These are phyloP conservation scores for Umimayanthus chanpuru DNA, from an alignment of 92 coral and sea anemone species.

Conservation along the genomic window DNA sequence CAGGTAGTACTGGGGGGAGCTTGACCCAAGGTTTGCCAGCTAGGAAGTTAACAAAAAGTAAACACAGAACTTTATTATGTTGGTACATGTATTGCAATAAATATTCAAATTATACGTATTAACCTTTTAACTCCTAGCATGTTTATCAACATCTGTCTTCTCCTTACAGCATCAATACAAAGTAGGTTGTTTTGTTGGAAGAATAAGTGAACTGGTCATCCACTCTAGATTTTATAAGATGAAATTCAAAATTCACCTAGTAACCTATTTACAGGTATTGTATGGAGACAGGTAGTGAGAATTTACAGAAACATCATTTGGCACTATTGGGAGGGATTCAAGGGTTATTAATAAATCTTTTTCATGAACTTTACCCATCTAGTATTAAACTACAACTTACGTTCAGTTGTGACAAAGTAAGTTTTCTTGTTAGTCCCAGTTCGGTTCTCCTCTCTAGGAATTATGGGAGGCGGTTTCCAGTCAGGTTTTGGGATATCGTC, in stretches of 20 bases:
- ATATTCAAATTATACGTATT: not conserved
- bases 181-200: no score
- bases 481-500: slow-evolving; percentile 93
- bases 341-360: not conserved
- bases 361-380: not conserved
- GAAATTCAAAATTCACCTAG: not conserved
- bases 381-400: slow-evolving; percentile 54
- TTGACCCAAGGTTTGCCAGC: slow-evolving; percentile 94
- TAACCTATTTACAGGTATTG: no score
- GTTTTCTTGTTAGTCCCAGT: slow-evolving; percentile 92
- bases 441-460: slow-evolving; percentile 94
- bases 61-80: no score
- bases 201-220: no score
- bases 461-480: slow-evolving; percentile 91
- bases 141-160: no score
- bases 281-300: no score
- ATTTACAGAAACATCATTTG: no score
- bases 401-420: slow-evolving; percentile 85
- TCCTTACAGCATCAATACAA: no score
- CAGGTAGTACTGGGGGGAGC: slow-evolving; percentile 93
- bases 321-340: no score
- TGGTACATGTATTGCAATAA: not conserved
- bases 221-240: not conserved
- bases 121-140: no score
- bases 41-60: slow-evolving; percentile 23